Percentiles rank a stretch among this genome's conserved stretches.
Conservation (phyloP, 2,888 invertebrate genomes). For the Drosophila siamana region DNA sequence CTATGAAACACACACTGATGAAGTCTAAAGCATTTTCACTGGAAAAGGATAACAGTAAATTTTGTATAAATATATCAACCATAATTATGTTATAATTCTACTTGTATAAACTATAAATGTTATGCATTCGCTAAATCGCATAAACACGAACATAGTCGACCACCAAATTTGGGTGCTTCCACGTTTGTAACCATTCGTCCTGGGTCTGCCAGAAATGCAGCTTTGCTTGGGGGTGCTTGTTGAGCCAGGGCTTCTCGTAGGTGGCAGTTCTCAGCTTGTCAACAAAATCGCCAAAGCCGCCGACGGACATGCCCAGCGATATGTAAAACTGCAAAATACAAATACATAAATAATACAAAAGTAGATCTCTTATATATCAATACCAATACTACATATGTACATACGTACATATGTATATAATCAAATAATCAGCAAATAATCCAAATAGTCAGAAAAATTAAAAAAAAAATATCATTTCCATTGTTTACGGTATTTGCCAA, state of each 20-base stretch:
- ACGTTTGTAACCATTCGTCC: constrained; percentile 89
- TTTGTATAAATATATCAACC: background rate
- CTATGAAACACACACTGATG: constrained; percentile 22
- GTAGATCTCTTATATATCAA: too few relatives aligned
- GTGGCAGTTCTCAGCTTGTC: constrained; percentile 84
- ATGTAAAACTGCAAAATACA: constrained; percentile 89
- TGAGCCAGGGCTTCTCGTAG: constrained; percentile 90
- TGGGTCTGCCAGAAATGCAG: constrained; percentile 89
- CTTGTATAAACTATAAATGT: background rate
- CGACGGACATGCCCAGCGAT: constrained; percentile 91
- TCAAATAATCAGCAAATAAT: background rate
- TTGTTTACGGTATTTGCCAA: background rate
- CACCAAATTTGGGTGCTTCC: constrained; percentile 86
- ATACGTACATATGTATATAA: too few relatives aligned
- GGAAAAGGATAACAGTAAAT: background rate
- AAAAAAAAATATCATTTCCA: background rate
- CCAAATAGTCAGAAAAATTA: too few relatives aligned
- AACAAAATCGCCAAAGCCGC: constrained; percentile 90
- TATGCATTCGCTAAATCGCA: constrained; percentile 65
- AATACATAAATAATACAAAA: background rate
- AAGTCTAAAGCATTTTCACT: constrained; percentile 3
- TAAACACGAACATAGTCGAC: constrained; percentile 83
- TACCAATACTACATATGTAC: too few relatives aligned
- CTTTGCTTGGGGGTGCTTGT: constrained; percentile 88
- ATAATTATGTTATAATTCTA: background rate